Evolutionary conservation across 2,797 vertebrate genomes (phyloP).

Genomic region (Gymnothorax reevesii): DNA sequence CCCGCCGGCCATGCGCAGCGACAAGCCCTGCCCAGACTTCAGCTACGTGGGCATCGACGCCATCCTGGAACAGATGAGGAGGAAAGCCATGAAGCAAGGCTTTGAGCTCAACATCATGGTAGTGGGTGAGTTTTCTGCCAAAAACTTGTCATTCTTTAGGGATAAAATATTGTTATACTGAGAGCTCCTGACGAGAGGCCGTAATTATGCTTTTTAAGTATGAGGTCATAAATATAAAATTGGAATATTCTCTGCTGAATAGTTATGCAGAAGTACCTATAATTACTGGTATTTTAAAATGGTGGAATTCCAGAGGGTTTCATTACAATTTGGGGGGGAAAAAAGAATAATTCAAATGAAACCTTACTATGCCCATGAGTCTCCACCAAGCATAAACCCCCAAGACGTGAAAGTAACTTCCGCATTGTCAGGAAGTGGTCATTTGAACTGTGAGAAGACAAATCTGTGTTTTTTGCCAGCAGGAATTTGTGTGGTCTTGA

Average conservation of each 20-base stretch:
- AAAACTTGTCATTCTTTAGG: neutral
- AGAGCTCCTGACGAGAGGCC: neutral
- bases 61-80: conserved; percentile 88
- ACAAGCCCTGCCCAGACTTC: conserved; percentile 77
- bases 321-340: no score
- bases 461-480: neutral
- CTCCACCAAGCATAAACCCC: neutral
- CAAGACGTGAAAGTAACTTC: neutral
- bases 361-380: neutral
- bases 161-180: neutral
- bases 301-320: no score
- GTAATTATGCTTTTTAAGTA: neutral
- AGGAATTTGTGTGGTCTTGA: neutral
- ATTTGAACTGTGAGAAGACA: neutral
- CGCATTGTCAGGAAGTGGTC: neutral
- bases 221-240: no score
- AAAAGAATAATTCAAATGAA: neutral
- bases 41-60: conserved; percentile 90
- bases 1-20: conserved; percentile 70
- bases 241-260: no score
- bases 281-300: no score
- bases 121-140: conserved; percentile 73
- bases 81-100: conserved; percentile 88
- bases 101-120: conserved; percentile 91
- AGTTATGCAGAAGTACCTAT: no score